A percentile compares a stretch with the other conserved stretches of the same genome.
These are phyloP conservation scores for sheep (Ovis aries) DNA, from an alignment of 2,113 vertebrate species.

Conservation along the genomic window ARS-UI_Ramb_v3.0 NC_056063.1:29241001-29241500, in stretches of 20 bases:
- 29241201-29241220: not conserved
- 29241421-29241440: not conserved
- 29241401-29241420: not conserved
- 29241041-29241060: not conserved
- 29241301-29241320: not conserved
- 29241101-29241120: not conserved
- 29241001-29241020: not conserved
- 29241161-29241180: not conserved
- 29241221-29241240: not conserved
- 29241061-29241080: not conserved
- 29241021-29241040: not conserved
- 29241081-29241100: not conserved
- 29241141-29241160: not conserved
- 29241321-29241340: not conserved
- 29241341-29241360: not conserved
- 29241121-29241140: not conserved
- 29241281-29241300: not conserved
- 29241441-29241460: not conserved
- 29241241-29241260: not conserved
- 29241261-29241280: not conserved
- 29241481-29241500: not conserved
- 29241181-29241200: not conserved
- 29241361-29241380: not conserved
- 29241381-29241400: not conserved
- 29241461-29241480: not conserved